A percentile compares a stretch with the other conserved stretches of the same genome.
Conservation (phyloP, 2,113 vertebrate species). For the Pelobates fuscus region DNA sequence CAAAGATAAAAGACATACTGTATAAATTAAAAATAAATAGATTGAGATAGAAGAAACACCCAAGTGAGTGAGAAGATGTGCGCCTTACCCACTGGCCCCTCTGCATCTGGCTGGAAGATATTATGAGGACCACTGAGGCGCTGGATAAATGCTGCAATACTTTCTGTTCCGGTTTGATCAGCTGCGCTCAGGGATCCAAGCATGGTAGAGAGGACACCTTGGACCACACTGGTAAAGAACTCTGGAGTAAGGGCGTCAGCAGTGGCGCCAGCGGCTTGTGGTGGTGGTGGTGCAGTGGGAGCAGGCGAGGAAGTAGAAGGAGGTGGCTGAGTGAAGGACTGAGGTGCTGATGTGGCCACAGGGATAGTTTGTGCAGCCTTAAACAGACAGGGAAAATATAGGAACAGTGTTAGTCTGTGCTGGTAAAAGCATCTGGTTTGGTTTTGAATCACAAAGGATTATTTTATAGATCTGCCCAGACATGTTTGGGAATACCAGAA, state of each 20-base stretch:
- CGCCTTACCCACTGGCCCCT: conserved; percentile 74
- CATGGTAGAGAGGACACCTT: conserved; percentile 85
- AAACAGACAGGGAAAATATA: not conserved
- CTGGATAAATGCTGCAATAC: conserved; percentile 90
- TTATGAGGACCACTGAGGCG: conserved; percentile 86
- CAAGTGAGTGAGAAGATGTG: not conserved
- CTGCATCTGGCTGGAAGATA: conserved; percentile 81
- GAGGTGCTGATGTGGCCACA: not conserved
- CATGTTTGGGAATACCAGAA: too few species aligned
- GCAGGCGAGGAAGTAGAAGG: conserved; percentile 37
- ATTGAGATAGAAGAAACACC: too few species aligned
- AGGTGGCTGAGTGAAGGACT: conserved; percentile 43
- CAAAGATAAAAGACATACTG: too few species aligned
- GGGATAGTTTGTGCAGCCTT: conserved; percentile 32
- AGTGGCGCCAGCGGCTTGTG: conserved; percentile 51
- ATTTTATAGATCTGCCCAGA: too few species aligned
- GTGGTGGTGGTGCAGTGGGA: conserved; percentile 50
- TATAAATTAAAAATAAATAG: too few species aligned
- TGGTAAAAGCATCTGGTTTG: too few species aligned
- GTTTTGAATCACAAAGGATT: too few species aligned
- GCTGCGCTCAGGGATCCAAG: conserved; percentile 87
- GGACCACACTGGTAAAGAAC: conserved; percentile 86
- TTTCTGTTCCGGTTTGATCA: conserved; percentile 82
- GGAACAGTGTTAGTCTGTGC: too few species aligned
- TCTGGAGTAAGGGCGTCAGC: conserved; percentile 78